A percentile compares a stretch with the other conserved stretches of the same genome.
Conservation (phyloP, 2,888 invertebrate species). For the Chrysopilus asiliformis region DNA sequence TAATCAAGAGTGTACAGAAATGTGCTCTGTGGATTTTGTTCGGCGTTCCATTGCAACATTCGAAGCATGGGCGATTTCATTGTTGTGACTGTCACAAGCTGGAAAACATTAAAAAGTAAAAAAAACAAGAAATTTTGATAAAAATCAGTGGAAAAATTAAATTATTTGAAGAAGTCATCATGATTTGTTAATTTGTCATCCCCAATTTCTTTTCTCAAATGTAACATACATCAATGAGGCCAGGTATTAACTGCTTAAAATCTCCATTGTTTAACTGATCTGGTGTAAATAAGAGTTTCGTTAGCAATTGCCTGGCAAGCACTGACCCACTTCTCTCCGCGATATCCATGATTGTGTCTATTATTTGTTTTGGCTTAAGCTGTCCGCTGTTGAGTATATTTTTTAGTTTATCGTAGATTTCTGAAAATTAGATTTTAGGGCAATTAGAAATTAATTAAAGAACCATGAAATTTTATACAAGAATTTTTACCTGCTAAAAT, state of each 20-base stretch:
- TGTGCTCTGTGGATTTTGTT: slow-evolving; percentile 23
- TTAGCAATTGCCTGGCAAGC: slow-evolving; percentile 29
- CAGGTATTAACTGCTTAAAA: slow-evolving; percentile 35
- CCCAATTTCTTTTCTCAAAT: slow-evolving; percentile 6
- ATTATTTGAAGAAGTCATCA: not conserved
- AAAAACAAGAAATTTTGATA: no score
- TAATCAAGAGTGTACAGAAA: slow-evolving; percentile 41
- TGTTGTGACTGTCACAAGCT: slow-evolving; percentile 29
- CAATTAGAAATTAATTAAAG: no score
- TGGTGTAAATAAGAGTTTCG: slow-evolving; percentile 31
- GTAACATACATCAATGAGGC: slow-evolving; percentile 40
- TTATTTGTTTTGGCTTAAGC: no score
- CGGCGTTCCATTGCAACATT: slow-evolving; percentile 25
- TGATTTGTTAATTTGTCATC: not conserved
- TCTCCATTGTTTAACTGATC: slow-evolving; percentile 28
- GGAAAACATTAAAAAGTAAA: no score
- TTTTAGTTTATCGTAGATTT: no score
- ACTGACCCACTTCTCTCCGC: no score
- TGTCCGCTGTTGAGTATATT: no score
- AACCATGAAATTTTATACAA: no score
- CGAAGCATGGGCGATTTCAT: slow-evolving; percentile 38
- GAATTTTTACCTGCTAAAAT: slow-evolving; percentile 31
- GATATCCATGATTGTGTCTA: no score
- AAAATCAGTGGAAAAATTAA: not conserved
- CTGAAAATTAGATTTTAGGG: no score